These are phyloP conservation scores for Aphrophora alni DNA, from an alignment of 2,888 invertebrate species.

Conservation along the genomic window DNA sequence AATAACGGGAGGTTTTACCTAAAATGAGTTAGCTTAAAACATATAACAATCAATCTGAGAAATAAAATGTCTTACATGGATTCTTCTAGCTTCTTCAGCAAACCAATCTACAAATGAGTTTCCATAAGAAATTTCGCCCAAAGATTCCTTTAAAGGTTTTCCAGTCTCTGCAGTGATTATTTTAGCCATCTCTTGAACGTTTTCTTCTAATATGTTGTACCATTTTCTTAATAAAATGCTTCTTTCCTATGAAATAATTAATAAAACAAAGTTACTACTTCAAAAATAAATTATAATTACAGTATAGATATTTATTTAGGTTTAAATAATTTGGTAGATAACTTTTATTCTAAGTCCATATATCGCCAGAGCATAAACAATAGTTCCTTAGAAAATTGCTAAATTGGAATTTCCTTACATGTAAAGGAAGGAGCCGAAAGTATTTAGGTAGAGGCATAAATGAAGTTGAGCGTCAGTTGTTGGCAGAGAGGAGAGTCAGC, in stretches of 20 bases:
- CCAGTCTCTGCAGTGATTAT: conserved; percentile 88
- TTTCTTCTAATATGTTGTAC: conserved; percentile 75
- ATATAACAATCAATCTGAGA: too few relatives aligned
- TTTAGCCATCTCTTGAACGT: conserved; percentile 76
- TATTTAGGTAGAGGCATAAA: too few relatives aligned
- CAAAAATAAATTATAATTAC: background rate
- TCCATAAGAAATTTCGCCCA: conserved; percentile 89
- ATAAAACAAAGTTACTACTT: background rate
- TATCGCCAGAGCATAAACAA: background rate
- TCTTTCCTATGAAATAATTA: conserved; percentile 57
- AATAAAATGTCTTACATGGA: conserved; percentile 67
- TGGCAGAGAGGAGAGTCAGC: too few relatives aligned
- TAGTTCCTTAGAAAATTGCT: too few relatives aligned
- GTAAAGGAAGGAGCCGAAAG: too few relatives aligned
- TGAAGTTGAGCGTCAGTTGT: too few relatives aligned
- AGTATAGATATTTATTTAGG: background rate
- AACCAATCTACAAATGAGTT: conserved; percentile 96
- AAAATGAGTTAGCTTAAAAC: too few relatives aligned
- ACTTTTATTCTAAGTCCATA: too few relatives aligned
- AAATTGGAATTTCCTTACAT: too few relatives aligned
- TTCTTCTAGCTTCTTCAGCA: conserved; percentile 89
- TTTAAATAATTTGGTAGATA: too few relatives aligned
- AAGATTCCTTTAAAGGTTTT: conserved; percentile 86
- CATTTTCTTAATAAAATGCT: conserved; percentile 70
- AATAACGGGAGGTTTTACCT: too few relatives aligned